Evolutionary conservation across 2,797 vertebrate species (phyloP).

Genomic region (Chloroceryle amazona): DNA sequence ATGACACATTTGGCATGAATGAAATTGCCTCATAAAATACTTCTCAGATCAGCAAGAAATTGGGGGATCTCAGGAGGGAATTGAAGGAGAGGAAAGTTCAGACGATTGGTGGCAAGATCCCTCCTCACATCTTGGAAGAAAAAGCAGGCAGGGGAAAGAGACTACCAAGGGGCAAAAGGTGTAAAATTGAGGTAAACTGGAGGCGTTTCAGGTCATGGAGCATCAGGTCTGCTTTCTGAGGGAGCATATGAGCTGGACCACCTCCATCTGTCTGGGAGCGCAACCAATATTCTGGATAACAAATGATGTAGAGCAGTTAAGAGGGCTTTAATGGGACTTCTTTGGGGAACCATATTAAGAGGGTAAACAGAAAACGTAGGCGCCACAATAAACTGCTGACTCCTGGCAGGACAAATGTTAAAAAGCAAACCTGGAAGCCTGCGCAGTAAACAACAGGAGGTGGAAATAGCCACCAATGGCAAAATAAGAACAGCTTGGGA

Average conservation of each 20-base stretch:
- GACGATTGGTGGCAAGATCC: accelerated
- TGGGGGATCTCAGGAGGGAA: slow-evolving; percentile 30
- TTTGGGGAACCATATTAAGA: slow-evolving; percentile 11
- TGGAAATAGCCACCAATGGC: neutral
- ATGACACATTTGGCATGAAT: slow-evolving; percentile 61
- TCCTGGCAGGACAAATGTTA: neutral
- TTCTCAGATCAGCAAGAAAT: slow-evolving; percentile 58
- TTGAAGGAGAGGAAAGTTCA: slow-evolving; percentile 53
- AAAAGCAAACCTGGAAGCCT: slow-evolving; percentile 16
- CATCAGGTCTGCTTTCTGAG: neutral
- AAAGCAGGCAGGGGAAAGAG: neutral
- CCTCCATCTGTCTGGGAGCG: slow-evolving; percentile 5
- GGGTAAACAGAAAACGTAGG: neutral
- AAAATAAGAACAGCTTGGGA: neutral
- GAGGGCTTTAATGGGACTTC: slow-evolving; percentile 6
- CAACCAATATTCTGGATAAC: neutral
- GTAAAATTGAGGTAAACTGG: neutral
- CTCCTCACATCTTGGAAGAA: neutral
- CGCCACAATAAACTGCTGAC: slow-evolving; percentile 2
- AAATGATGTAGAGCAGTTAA: slow-evolving; percentile 19
- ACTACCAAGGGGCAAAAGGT: neutral
- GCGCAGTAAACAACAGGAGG: neutral
- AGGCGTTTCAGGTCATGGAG: neutral
- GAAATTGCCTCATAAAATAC: slow-evolving; percentile 49
- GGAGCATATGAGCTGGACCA: neutral